Evolutionary conservation across 2,888 invertebrate species (phyloP).

Genomic region (Phanerotoma sp.): DNA sequence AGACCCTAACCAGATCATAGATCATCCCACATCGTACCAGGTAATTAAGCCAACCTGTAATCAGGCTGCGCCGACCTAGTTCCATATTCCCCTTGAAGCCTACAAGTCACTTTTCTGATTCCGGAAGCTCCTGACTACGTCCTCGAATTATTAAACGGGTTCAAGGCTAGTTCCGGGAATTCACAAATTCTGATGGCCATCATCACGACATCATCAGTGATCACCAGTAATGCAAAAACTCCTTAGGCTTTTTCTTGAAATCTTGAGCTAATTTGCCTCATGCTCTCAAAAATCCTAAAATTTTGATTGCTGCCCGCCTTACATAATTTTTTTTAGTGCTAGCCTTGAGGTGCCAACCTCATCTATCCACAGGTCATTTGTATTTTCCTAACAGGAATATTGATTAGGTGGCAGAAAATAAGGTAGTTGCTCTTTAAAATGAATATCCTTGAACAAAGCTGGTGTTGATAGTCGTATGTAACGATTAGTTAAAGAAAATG

Average conservation of each 20-base stretch:
- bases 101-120: conserved; percentile 14
- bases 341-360: no score
- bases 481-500: no score
- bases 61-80: conserved; percentile 25
- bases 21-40: conserved; percentile 22
- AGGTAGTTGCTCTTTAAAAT: no score
- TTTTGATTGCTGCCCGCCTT: no score
- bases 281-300: not conserved
- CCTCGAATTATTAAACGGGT: not conserved
- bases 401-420: no score
- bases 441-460: no score
- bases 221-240: not conserved
- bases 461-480: no score
- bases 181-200: not conserved
- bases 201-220: not conserved
- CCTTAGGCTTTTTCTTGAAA: not conserved
- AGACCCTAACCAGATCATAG: conserved; percentile 14
- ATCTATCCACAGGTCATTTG: no score
- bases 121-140: conserved; percentile 20
- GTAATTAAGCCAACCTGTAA: conserved; percentile 27
- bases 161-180: not conserved
- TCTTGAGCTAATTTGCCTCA: not conserved
- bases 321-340: no score
- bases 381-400: no score
- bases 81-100: conserved; percentile 12